Evolutionary conservation across 2,888 invertebrate genomes (phyloP).

Genomic region (Neocrepidodera transversa): DNA sequence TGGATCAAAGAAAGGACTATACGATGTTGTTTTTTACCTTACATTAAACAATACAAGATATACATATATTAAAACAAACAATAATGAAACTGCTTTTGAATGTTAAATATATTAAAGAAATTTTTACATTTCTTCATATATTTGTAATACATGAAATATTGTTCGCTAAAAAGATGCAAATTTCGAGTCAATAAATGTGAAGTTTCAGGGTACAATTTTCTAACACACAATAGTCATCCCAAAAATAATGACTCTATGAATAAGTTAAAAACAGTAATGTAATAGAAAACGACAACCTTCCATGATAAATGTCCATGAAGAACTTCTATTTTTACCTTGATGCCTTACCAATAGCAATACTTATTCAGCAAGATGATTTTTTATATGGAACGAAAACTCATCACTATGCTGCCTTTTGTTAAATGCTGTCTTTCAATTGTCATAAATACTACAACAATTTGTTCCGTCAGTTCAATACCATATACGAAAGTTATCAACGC

Average conservation of each 20-base stretch:
- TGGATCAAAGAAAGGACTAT: too few relatives aligned
- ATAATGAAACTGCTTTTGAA: too few relatives aligned
- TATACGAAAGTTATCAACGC: background rate
- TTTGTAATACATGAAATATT: too few relatives aligned
- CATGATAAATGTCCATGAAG: conserved; percentile 34
- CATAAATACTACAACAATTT: too few relatives aligned
- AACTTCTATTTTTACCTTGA: conserved; percentile 32
- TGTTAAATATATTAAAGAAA: too few relatives aligned
- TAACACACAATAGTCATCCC: conserved; percentile 31
- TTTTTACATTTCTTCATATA: too few relatives aligned
- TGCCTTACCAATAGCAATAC: conserved; percentile 31
- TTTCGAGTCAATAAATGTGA: conserved; percentile 17
- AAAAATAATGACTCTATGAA: conserved; percentile 34
- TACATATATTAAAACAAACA: too few relatives aligned
- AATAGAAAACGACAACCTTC: conserved; percentile 39
- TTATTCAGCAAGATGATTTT: conserved; percentile 8
- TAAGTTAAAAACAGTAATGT: conserved; percentile 29
- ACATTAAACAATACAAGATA: too few relatives aligned
- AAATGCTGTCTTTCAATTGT: background rate
- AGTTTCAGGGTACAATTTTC: conserved; percentile 27
- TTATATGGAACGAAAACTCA: conserved; percentile 32
- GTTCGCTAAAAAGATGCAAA: too few relatives aligned
- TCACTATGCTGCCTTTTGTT: conserved; percentile 43
- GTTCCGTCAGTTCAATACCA: too few relatives aligned
- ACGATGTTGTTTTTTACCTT: too few relatives aligned